Evolutionary conservation across 2,797 vertebrate genomes (phyloP).

Genomic region (Octomys mimax): DNA sequence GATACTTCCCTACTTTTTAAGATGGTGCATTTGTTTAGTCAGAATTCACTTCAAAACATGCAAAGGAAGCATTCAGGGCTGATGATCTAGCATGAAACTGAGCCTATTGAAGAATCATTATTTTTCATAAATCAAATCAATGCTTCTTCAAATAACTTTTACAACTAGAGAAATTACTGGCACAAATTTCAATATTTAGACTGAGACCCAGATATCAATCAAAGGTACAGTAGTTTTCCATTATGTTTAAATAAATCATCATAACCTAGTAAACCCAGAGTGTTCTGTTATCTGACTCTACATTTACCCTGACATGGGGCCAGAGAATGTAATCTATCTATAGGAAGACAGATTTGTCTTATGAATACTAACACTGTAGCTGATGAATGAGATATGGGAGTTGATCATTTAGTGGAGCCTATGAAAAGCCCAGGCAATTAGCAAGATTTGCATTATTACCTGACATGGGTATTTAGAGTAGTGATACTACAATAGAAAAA

Average conservation of each 20-base stretch:
- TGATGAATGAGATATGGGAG: neutral
- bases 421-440: neutral
- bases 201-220: neutral
- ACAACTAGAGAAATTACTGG: constrained; percentile 6
- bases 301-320: neutral
- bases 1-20: neutral
- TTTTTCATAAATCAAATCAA: neutral
- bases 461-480: neutral
- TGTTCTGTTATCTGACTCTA: neutral
- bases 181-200: neutral
- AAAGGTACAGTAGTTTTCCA: neutral
- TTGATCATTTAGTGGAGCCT: neutral
- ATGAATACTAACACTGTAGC: neutral
- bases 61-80: neutral
- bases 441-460: neutral
- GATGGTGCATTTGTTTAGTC: neutral
- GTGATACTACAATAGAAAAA: neutral
- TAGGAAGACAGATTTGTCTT: neutral
- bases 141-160: constrained; percentile 13
- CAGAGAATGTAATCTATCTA: neutral
- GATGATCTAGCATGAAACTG: neutral
- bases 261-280: neutral
- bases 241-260: constrained; percentile 11
- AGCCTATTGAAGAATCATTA: neutral
- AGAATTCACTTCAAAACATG: neutral